phyloP scores from a whole-genome alignment of 2,888 invertebrate genomes.

The Hydrotaea cyrtoneurina region DNA sequence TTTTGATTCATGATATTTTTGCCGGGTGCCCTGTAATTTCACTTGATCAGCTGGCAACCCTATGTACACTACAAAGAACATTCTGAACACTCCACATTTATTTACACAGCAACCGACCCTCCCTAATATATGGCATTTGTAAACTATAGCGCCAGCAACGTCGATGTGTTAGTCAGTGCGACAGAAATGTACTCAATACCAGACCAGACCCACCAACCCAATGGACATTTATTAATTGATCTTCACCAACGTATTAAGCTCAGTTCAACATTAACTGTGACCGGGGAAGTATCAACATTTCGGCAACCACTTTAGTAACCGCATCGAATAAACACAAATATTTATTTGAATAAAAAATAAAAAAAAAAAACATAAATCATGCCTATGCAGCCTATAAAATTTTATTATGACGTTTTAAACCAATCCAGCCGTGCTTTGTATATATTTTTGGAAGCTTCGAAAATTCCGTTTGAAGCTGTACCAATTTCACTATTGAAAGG shows the following conservation, averaged over 20 bases:
- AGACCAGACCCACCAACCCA: constrained; percentile 22
- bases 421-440: constrained; percentile 89
- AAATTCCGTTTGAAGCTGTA: constrained; percentile 85
- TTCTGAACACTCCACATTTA: no score
- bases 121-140: constrained; percentile 22
- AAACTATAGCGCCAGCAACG: neutral
- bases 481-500: constrained; percentile 85
- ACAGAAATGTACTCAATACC: constrained; percentile 53
- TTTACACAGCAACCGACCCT: neutral
- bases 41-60: no score
- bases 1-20: no score
- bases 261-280: constrained; percentile 67
- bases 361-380: constrained; percentile 68
- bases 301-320: neutral
- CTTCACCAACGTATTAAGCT: constrained; percentile 61
- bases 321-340: neutral
- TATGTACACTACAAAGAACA: no score
- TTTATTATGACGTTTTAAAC: constrained; percentile 88
- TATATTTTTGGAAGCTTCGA: constrained; percentile 85
- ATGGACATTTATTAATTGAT: constrained; percentile 66
- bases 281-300: constrained; percentile 36
- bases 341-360: constrained; percentile 8
- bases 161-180: constrained; percentile 10
- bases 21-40: no score
- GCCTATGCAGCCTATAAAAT: constrained; percentile 82